These are phyloP conservation scores for Microcebus lehilahytsara DNA, from an alignment of 2,113 vertebrate genomes.

Conservation along the genomic window DNA sequence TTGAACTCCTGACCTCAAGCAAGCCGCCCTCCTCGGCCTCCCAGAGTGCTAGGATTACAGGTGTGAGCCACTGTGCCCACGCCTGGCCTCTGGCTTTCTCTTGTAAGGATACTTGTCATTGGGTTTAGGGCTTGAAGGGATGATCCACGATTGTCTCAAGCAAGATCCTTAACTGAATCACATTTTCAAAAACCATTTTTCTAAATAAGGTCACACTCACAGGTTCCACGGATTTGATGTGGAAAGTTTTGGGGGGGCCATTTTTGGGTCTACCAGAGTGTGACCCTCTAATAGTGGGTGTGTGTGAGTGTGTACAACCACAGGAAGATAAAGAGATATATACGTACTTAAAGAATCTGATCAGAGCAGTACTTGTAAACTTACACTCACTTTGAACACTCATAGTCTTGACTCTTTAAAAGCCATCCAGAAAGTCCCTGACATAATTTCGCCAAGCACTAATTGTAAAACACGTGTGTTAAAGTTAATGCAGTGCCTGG, in stretches of 20 bases:
- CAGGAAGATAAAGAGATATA: not conserved
- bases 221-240: not conserved
- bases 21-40: too few species aligned
- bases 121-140: not conserved
- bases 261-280: not conserved
- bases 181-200: not conserved
- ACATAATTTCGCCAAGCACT: not conserved
- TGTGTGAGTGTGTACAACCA: not conserved
- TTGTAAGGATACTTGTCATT: not conserved
- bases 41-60: too few species aligned
- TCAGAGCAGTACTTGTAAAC: not conserved
- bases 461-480: not conserved
- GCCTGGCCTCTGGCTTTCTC: not conserved
- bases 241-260: not conserved
- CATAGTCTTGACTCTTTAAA: not conserved
- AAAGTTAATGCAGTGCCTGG: not conserved
- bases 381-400: not conserved
- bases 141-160: not conserved
- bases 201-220: not conserved
- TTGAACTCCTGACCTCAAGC: too few species aligned
- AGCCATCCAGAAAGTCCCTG: not conserved
- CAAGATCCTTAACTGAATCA: not conserved
- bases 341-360: not conserved
- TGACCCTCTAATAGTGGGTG: not conserved
- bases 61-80: too few species aligned